Base-by-base conservation (phyloP, 1,140 invertebrate genomes). In the Cyclargus thomasi region DNA sequence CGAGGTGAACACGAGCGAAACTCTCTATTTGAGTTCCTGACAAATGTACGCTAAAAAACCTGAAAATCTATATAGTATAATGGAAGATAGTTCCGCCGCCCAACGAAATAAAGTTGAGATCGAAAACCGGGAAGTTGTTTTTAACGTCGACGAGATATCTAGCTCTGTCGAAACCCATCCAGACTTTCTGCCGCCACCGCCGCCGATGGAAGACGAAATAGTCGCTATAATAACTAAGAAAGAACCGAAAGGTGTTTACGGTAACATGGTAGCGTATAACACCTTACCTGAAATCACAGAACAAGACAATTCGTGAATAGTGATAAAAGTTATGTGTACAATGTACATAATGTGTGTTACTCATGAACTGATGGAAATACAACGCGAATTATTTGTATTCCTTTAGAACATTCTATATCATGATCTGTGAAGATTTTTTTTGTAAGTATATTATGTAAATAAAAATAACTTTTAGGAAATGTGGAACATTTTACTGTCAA, bases 21-120 rank as follows among this genome's bases (percentile, higher is more conserved):
- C 90, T 1, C 91, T 89, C 82, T 91, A 91, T 68, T 91, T 91
- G 88, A 90, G 77, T 65, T 91, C 90, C 79, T 91, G 90, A 91
- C 90, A 91, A 85, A 91, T 91, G 88, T 91, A 85, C 78, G 83
- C 81, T 75, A 90, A 87, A 65, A 91, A 91, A 69, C 82, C 88
- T 14, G 90, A 91, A 74, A 91, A 91, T 75, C 81, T 91, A 74
- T 91, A 91, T 68, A 91, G 90, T 79, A 91, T 91, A 66, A 91
- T 91, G 90, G 90, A 91, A 72, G 90, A 91, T 72, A 90, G 71
- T 74, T 86, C 84, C 64, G 76, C 80, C 35, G 76, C 82, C 74
- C 86, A 90, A 70, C 84, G 88, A 74, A 85, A 81, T 80, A 87
- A 84, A 74, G 80, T 86, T 71, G 86, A 90, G 77, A 81, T 86